Base-by-base conservation (phyloP, 2,797 vertebrate species). In the Propithecus deckenii region DNA sequence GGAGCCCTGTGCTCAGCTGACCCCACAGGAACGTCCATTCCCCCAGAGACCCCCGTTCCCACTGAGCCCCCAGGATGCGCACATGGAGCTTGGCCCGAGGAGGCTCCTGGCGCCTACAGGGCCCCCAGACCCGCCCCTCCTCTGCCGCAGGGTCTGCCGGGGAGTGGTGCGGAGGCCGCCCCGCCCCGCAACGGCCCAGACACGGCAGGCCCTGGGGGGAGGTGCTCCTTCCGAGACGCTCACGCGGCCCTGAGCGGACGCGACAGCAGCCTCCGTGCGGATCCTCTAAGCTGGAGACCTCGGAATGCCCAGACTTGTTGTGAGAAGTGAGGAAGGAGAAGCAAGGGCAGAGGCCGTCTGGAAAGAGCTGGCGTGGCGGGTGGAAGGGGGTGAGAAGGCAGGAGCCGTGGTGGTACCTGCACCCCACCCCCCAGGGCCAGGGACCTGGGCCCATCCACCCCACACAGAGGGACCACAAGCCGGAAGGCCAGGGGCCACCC, bases 291-390 rank as follows among this genome's bases (percentile, higher is more conserved):
- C 41, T 23, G 2, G 14, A 75, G 72, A 63, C 41, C 41, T 4
- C 38, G 2, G 0, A 35, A 50, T 7, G 23, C 43, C 17, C 4
- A 4, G 57, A 61, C 13, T 28, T 38, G 43, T 3, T 30, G 48
- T 35, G 25, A 8, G 25, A 28, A 35, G 57, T 28, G 28, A 76
- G 38, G 57, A 32, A 35, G 30, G 23, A 55, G 46, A 48, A 5
- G 22, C 18, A 13, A 48, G 32, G 13, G 35, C 13, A 14, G 32
- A 15, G n/a, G 4, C n/a, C 61, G 15, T 28, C 8, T 38, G 22
- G 41, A 13, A n/a, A 9, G 18, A 4, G 23, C 22, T 10, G 7
- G 25, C 2, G 1, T 1, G n/a, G 43, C 12, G 14, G 15, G 22
- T 12, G 22, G 13, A 30, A 17, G 32, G 23, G 72, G 28, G 1